Evolutionary conservation across 2,113 vertebrate species (phyloP).

Genomic region (Lucifuga dentata): DNA sequence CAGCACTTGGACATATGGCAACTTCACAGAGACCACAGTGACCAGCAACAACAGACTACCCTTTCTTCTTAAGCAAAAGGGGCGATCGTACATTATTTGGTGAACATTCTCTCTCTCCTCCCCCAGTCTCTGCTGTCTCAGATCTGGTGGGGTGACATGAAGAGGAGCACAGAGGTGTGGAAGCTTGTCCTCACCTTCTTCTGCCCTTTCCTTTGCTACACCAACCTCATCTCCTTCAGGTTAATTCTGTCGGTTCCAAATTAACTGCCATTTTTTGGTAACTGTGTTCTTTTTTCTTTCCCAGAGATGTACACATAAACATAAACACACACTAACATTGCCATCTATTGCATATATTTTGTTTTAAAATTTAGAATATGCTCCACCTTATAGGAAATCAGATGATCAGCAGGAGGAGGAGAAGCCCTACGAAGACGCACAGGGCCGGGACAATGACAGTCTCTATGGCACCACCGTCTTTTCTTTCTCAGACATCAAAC

Average conservation of each 20-base stretch:
- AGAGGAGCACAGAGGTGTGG: slow-evolving; percentile 86
- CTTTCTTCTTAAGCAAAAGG: no score
- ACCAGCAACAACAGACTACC: no score
- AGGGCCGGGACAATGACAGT: slow-evolving; percentile 63
- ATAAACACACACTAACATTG: no score
- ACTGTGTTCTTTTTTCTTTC: no score
- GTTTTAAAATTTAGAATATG: no score
- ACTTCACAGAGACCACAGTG: no score
- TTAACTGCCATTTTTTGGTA: background rate
- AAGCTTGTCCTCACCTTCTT: slow-evolving; percentile 86
- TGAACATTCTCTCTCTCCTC: background rate
- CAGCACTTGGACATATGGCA: no score
- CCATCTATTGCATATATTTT: no score
- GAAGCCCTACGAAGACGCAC: slow-evolving; percentile 28
- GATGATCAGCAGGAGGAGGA: slow-evolving; percentile 57
- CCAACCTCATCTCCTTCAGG: slow-evolving; percentile 88
- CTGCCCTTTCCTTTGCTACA: slow-evolving; percentile 88
- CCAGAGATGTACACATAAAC: no score
- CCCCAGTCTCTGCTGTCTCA: slow-evolving; percentile 87
- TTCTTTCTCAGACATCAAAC: slow-evolving; percentile 80
- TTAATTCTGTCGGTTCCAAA: slow-evolving; percentile 38
- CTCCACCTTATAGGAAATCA: slow-evolving; percentile 42
- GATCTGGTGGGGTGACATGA: slow-evolving; percentile 95
- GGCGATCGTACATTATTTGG: no score
- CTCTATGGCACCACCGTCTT: slow-evolving; percentile 79